These are phyloP conservation scores for Clarias pachynema DNA, from an alignment of 2,797 vertebrate species.

Conservation along the genomic window DNA sequence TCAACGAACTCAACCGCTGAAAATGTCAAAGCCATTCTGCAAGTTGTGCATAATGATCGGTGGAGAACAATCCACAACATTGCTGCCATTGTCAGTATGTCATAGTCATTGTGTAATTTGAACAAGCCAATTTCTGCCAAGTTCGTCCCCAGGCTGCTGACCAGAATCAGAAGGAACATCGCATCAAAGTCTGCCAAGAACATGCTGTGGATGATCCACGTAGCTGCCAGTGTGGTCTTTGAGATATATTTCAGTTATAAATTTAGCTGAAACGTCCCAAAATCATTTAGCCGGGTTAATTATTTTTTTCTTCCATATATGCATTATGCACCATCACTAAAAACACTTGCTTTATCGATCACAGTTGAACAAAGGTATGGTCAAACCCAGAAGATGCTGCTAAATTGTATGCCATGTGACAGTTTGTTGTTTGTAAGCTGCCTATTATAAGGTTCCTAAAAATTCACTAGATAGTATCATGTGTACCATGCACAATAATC, in stretches of 20 bases:
- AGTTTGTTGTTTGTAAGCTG: neutral
- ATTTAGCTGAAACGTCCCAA: neutral
- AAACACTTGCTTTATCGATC: neutral
- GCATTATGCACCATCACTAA: neutral
- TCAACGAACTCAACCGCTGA: too few relatives aligned
- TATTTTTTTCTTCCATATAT: neutral
- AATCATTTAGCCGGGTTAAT: neutral
- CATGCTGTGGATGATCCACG: too few relatives aligned
- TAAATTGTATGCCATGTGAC: neutral
- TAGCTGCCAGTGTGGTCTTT: neutral
- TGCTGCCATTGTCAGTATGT: too few relatives aligned
- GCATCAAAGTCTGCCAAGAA: too few relatives aligned
- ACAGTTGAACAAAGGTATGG: neutral
- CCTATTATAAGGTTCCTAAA: neutral
- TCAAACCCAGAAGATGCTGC: neutral
- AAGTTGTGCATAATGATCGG: too few relatives aligned
- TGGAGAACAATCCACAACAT: too few relatives aligned
- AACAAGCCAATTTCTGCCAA: too few relatives aligned
- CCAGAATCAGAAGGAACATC: too few relatives aligned
- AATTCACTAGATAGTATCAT: neutral
- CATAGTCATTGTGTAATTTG: too few relatives aligned
- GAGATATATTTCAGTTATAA: neutral
- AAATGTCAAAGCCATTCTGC: too few relatives aligned
- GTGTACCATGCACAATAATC: neutral
- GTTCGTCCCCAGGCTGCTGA: too few relatives aligned